These are phyloP conservation scores for Caenorhabditis auriculariae DNA, from an alignment of 2,888 invertebrate species.

Conservation along the genomic window DNA sequence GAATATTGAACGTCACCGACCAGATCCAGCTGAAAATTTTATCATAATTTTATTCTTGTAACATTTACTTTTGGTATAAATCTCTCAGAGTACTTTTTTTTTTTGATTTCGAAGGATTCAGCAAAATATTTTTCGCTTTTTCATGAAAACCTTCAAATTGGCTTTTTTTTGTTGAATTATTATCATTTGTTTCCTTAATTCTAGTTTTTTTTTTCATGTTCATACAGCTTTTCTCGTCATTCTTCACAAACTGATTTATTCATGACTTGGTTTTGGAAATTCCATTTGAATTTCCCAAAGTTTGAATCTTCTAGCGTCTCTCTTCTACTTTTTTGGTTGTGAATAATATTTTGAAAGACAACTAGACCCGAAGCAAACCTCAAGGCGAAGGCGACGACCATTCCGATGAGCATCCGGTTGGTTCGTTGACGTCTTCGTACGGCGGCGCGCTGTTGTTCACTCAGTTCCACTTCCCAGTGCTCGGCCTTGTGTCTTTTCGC, in stretches of 20 bases:
- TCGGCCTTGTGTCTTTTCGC: conserved; percentile 43
- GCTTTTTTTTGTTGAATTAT: no score
- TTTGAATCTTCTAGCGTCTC: background rate
- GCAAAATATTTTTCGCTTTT: background rate
- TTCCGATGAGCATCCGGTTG: conserved; percentile 61
- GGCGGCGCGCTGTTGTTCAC: conserved; percentile 57
- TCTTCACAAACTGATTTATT: no score
- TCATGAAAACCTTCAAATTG: no score
- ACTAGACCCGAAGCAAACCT: no score
- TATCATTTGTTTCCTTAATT: no score
- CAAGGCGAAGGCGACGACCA: conserved; percentile 55
- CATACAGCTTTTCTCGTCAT: no score
- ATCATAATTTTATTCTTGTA: background rate
- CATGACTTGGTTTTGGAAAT: no score
- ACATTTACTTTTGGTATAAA: background rate
- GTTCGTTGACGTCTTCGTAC: conserved; percentile 57
- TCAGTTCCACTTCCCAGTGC: conserved; percentile 50
- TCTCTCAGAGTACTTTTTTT: background rate
- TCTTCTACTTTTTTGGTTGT: background rate
- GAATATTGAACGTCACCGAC: conserved; percentile 58
- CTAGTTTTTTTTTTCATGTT: no score
- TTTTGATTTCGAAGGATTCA: background rate
- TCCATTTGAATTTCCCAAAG: no score
- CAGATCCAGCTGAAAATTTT: conserved; percentile 53
- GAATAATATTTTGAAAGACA: no score